Evolutionary conservation across 2,797 vertebrate genomes (phyloP).

Genomic region (Melanogrammus aeglefinus): DNA sequence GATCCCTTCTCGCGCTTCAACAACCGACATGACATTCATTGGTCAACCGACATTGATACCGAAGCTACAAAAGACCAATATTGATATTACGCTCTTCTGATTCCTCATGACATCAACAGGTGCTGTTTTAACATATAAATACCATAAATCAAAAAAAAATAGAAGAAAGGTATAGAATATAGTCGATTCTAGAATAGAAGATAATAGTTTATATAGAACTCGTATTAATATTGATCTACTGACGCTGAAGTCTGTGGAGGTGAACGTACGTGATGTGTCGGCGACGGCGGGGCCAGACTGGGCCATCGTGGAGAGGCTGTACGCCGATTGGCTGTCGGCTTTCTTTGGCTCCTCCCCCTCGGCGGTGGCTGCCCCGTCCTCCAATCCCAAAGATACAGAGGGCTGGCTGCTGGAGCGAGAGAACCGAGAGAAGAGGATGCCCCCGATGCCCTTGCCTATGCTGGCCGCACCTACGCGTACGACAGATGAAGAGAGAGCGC

Average conservation of each 20-base stretch:
- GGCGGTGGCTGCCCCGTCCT: constrained; percentile 62
- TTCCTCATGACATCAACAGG: not conserved
- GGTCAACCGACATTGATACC: not conserved
- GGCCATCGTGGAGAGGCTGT: constrained; percentile 69
- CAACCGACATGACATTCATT: not conserved
- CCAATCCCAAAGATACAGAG: constrained; percentile 74
- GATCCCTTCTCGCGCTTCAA: not conserved
- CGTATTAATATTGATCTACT: not conserved
- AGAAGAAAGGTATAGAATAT: not conserved
- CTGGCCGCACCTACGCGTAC: constrained; percentile 84
- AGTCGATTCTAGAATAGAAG: not conserved
- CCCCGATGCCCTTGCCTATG: constrained; percentile 94
- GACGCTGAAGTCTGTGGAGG: not conserved
- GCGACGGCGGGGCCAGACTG: constrained; percentile 78
- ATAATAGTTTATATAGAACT: not conserved
- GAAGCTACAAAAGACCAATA: not conserved
- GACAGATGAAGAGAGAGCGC: not conserved
- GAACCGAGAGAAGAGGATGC: constrained; percentile 94
- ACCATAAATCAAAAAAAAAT: not conserved
- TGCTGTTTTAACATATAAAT: not conserved
- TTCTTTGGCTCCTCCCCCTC: constrained; percentile 85
- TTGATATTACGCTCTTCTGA: not conserved
- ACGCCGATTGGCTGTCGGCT: constrained; percentile 67
- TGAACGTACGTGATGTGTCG: constrained; percentile 78
- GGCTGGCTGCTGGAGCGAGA: constrained; percentile 83